These are phyloP conservation scores for Varroa destructor DNA, from an alignment of 1,140 invertebrate genomes.

Conservation along the genomic window DNA sequence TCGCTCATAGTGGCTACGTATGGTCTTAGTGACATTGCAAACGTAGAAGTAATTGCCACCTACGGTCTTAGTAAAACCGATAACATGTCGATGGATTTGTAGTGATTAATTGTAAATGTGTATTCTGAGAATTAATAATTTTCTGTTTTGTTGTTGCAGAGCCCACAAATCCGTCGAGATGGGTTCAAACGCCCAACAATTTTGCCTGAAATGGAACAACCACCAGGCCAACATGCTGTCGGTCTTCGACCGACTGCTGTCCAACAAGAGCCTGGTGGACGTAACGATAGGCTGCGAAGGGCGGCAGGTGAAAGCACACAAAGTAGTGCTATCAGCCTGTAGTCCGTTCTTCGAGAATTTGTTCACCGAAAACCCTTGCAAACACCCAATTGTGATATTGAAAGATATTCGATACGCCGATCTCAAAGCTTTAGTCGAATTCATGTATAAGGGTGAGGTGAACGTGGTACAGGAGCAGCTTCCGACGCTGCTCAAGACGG, in stretches of 20 bases:
- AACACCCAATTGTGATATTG: slow-evolving; percentile 77
- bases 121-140: too few relatives aligned
- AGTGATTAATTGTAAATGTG: too few relatives aligned
- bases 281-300: slow-evolving; percentile 82
- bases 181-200: slow-evolving; percentile 65
- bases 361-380: slow-evolving; percentile 71
- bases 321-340: slow-evolving; percentile 80
- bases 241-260: slow-evolving; percentile 75
- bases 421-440: slow-evolving; percentile 78
- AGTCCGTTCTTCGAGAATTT: slow-evolving; percentile 86
- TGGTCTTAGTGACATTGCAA: too few relatives aligned
- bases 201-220: slow-evolving; percentile 85
- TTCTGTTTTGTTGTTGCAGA: background rate
- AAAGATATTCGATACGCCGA: slow-evolving; percentile 82
- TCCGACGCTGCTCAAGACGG: slow-evolving; percentile 69
- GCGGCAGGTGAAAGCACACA: slow-evolving; percentile 75
- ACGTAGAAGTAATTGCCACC: too few relatives aligned
- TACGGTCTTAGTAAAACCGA: too few relatives aligned
- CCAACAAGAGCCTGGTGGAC: slow-evolving; percentile 78
- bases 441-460: slow-evolving; percentile 86
- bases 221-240: slow-evolving; percentile 79
- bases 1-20: too few relatives aligned
- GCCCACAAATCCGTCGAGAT: slow-evolving; percentile 41
- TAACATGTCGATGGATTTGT: too few relatives aligned
- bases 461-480: slow-evolving; percentile 83